A percentile compares a stretch with the other conserved stretches of the same genome.
Evolutionary conservation across 2,797 vertebrate species (phyloP).

Genomic region (Notolabrus celidotus): DNA sequence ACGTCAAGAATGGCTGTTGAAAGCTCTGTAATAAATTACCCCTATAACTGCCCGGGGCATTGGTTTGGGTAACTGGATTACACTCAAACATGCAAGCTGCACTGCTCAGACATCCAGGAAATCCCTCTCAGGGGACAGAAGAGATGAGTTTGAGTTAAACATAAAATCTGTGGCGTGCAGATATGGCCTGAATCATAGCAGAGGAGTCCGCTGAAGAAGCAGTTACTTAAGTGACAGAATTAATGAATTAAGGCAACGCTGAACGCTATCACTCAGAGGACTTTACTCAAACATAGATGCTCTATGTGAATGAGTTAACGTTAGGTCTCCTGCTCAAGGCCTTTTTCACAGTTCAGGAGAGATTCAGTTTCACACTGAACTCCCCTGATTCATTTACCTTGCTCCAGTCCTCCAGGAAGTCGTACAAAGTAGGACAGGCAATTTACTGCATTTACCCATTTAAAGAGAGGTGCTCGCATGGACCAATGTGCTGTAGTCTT

Average conservation of each 20-base stretch:
- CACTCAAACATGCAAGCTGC: neutral
- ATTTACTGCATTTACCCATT: neutral
- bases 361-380: constrained; percentile 4
- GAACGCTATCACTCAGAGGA: neutral
- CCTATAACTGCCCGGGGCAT: constrained; percentile 6
- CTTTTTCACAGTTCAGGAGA: neutral
- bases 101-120: neutral
- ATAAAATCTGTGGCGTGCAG: constrained; percentile 9
- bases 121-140: neutral
- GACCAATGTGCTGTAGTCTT: neutral
- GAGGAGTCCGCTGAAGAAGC: neutral
- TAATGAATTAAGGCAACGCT: constrained; percentile 21
- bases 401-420: neutral
- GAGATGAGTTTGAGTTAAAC: constrained; percentile 5
- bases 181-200: neutral
- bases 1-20: constrained; percentile 13
- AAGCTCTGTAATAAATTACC: constrained; percentile 42
- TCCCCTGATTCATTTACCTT: neutral
- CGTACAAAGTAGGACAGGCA: neutral
- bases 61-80: constrained; percentile 23
- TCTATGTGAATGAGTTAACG: neutral
- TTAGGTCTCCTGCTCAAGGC: constrained; percentile 6
- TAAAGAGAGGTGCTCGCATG: neutral
- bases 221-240: neutral
- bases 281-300: neutral